Percentiles rank a stretch among this genome's conserved stretches.
These are phyloP conservation scores for Pocota personata DNA, from an alignment of 2,888 invertebrate genomes.

Conservation along the genomic window DNA sequence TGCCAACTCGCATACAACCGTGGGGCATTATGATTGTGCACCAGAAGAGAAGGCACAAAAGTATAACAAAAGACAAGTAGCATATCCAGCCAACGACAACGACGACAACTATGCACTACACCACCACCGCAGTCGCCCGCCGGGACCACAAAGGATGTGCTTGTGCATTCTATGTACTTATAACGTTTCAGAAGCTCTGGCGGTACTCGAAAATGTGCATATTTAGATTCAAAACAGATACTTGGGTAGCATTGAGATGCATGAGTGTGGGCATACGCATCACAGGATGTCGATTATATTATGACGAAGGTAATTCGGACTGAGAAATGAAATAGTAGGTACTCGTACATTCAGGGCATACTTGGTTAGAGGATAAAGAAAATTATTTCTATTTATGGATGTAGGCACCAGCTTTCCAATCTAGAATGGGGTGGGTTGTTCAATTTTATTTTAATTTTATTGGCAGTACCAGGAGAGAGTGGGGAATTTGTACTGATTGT, in stretches of 20 bases:
- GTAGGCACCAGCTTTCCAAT: not conserved
- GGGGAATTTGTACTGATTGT: no score
- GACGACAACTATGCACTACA: constrained; percentile 27
- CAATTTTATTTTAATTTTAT: not conserved
- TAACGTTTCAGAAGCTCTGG: constrained; percentile 25
- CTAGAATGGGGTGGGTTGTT: not conserved
- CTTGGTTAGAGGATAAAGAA: not conserved
- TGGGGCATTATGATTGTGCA: constrained; percentile 73
- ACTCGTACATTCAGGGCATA: not conserved
- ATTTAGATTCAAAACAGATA: constrained; percentile 27
- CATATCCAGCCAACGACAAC: constrained; percentile 61
- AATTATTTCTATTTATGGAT: not conserved
- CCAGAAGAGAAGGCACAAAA: constrained; percentile 37
- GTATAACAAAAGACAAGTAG: constrained; percentile 71
- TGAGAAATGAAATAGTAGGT: constrained; percentile 1
- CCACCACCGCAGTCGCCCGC: constrained; percentile 74
- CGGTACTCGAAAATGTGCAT: constrained; percentile 34
- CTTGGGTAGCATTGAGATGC: constrained; percentile 17
- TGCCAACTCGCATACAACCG: constrained; percentile 67
- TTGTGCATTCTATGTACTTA: constrained; percentile 50
- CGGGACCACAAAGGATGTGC: constrained; percentile 78
- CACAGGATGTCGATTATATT: constrained; percentile 42
- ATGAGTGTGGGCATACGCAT: constrained; percentile 45
- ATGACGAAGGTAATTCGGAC: constrained; percentile 36
- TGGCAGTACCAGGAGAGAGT: no score